Evolutionary conservation across 2,113 vertebrate genomes (phyloP), one percentile per base, ranked within the genome.

Genomic region (Apodemus sylvaticus): DNA sequence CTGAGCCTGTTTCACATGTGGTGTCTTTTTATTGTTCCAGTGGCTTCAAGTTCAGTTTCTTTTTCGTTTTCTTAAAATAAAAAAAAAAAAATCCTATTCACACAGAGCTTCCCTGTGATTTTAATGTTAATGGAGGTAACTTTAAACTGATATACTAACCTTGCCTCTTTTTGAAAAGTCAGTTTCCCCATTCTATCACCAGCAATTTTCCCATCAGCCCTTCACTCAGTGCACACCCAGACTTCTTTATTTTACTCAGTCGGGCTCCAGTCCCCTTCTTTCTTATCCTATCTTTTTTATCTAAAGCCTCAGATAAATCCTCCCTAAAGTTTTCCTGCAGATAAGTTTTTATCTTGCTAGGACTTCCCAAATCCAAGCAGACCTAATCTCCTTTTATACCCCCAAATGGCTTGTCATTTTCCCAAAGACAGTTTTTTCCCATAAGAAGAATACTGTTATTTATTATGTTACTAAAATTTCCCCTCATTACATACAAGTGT

Each of bases 121-220:
- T 94, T 93, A 70, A 91, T 70, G 92, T 89, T 89, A 79, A n/a
- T 39, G 68, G 20, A 88, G 89, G 76, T 45, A 77, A 81, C 29
- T 92, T 26, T 91, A 93, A 85, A 86, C 53, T 42, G 53, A 42
- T 16, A 45, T 70, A 55, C 89, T 62, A 81, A 55, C 74, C 4
- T 20, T 36, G 62, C 5, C 4, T 60, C 1, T 85, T 66, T 64
- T 88, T 91, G 2, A 62, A 85, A 94, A 83, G 17, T 70, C 24
- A 16, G 14, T 68, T 88, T 82, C 24, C 36, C 12, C 1, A 31
- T 19, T 4, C 64, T 39, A 0, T 77, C 73, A 34, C 58, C 73
- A n/a, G 29, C n/a, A 13, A 39, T 42, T 89, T 89, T 93, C 45
- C 60, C 48, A 45, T n/a, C 16, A 90, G 31, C 20, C 31, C 48